A percentile compares a stretch with the other conserved stretches of the same genome.
phyloP scores from a whole-genome alignment of 1,140 invertebrate species.

The Megalopta genalis region DNA sequence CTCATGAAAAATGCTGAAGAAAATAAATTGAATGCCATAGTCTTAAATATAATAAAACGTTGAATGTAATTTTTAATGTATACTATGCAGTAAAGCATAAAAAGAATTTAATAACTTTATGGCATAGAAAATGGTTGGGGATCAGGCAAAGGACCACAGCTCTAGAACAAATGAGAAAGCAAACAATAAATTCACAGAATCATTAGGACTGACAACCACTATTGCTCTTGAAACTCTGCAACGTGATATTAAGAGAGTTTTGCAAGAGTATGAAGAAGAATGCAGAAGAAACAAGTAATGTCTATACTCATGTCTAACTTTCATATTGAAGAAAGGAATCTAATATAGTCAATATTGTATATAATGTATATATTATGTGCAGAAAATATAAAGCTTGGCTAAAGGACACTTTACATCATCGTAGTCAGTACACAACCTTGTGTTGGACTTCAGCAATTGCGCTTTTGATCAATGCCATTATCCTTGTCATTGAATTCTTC shows the following conservation, averaged over 20 bases:
- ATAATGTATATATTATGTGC: conserved; percentile 45
- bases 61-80: not conserved
- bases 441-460: conserved; percentile 83
- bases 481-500: conserved; percentile 77
- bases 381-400: conserved; percentile 80
- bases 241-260: conserved; percentile 76
- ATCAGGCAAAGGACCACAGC: conserved; percentile 21
- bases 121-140: conserved; percentile 43
- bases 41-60: not conserved
- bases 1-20: not conserved
- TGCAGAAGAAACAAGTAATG: conserved; percentile 73
- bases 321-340: not conserved
- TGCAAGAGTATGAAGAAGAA: conserved; percentile 77
- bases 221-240: conserved; percentile 79
- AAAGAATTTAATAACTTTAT: conserved; percentile 8
- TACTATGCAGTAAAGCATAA: not conserved
- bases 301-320: conserved; percentile 2
- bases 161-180: conserved; percentile 9
- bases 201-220: conserved; percentile 76
- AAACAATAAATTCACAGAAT: conserved; percentile 52
- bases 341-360: conserved; percentile 19
- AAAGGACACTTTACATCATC: conserved; percentile 81
- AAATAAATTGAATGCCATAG: not conserved
- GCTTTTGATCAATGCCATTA: conserved; percentile 77
- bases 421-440: conserved; percentile 84